Percentiles rank a stretch among this genome's conserved stretches.
Conservation (phyloP, 2,113 vertebrate genomes). For the Toxotes chatareus region DNA sequence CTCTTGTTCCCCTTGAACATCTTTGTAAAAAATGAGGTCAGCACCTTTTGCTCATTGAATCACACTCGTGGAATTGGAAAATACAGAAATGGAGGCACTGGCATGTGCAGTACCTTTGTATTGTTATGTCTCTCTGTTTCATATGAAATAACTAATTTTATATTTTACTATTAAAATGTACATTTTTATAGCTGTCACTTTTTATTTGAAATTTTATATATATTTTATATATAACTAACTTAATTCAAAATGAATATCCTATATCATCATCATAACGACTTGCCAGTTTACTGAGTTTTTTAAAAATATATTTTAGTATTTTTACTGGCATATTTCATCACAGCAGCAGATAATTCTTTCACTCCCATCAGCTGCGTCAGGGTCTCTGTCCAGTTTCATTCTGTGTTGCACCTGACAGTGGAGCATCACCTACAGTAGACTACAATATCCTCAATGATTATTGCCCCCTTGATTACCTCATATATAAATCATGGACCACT, state of each 20-base stretch:
- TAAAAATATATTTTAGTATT: background rate
- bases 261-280: background rate
- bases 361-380: background rate
- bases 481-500: background rate
- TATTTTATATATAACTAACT: background rate
- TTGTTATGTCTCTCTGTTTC: background rate
- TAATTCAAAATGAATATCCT: background rate
- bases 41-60: constrained; percentile 5
- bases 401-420: background rate
- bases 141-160: background rate
- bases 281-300: background rate
- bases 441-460: background rate
- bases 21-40: constrained; percentile 27
- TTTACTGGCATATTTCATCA: background rate
- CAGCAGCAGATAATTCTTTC: background rate
- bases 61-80: background rate
- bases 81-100: background rate
- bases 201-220: background rate
- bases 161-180: background rate
- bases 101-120: background rate
- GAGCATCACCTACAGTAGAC: no score
- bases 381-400: background rate
- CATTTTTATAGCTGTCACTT: background rate
- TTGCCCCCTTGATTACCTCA: background rate
- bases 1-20: constrained; percentile 21